Percentiles rank a stretch among this genome's conserved stretches.
These are phyloP conservation scores for Monomorium pharaonis DNA, from an alignment of 1,140 invertebrate genomes.

Conservation along the genomic window DNA sequence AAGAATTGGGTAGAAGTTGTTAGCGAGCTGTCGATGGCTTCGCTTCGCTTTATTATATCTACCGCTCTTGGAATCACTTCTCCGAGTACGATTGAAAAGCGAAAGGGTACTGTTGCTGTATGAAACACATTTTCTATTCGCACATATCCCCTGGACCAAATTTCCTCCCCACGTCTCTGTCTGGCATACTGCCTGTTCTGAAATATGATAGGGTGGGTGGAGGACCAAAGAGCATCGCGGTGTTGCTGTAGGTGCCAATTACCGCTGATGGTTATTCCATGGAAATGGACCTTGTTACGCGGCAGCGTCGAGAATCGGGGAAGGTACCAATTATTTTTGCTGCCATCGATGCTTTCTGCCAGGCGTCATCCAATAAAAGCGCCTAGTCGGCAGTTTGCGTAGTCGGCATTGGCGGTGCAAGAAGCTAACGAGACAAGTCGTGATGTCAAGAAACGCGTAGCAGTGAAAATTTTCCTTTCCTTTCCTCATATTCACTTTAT, in stretches of 20 bases:
- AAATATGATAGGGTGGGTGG: constrained; percentile 83
- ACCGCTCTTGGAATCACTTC: constrained; percentile 48
- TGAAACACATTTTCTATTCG: constrained; percentile 79
- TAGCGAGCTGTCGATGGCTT: constrained; percentile 81
- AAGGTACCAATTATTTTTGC: constrained; percentile 84
- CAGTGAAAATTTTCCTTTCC: constrained; percentile 37
- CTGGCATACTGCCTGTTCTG: constrained; percentile 74
- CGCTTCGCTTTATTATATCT: constrained; percentile 81
- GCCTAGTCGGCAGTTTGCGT: constrained; percentile 61
- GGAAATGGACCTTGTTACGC: constrained; percentile 85
- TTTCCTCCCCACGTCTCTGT: constrained; percentile 68
- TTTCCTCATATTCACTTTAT: constrained; percentile 4
- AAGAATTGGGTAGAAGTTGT: constrained; percentile 72
- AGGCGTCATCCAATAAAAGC: constrained; percentile 65
- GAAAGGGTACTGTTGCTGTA: constrained; percentile 79
- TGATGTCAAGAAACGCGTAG: constrained; percentile 43
- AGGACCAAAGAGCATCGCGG: constrained; percentile 62
- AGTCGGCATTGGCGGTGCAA: constrained; percentile 51
- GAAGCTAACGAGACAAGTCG: constrained; percentile 68
- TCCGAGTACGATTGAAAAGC: constrained; percentile 71
- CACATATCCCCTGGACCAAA: constrained; percentile 75
- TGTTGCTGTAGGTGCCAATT: constrained; percentile 83
- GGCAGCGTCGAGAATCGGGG: constrained; percentile 77
- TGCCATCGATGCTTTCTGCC: constrained; percentile 76
- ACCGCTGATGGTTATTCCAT: constrained; percentile 85